Evolutionary conservation across 2,888 invertebrate genomes (phyloP).

Genomic region (Andrena camellia): DNA sequence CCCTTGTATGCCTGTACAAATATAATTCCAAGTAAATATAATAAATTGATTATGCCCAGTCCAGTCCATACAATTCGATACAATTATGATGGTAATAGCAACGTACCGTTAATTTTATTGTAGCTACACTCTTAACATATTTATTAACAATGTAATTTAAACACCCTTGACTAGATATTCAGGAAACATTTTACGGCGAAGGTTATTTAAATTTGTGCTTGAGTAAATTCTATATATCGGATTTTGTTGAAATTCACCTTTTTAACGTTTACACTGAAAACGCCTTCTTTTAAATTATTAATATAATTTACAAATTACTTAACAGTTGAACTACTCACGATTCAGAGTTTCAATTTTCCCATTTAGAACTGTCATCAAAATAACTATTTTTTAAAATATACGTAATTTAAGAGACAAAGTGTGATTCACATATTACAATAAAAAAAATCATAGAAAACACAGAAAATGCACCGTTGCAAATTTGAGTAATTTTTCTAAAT

Average conservation of each 20-base stretch:
- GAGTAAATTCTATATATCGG: background rate
- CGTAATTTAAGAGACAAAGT: too few relatives aligned
- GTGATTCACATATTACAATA: too few relatives aligned
- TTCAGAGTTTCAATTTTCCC: too few relatives aligned
- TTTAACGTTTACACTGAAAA: too few relatives aligned
- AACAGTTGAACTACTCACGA: too few relatives aligned
- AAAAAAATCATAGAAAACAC: too few relatives aligned
- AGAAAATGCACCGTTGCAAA: too few relatives aligned
- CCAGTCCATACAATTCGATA: background rate
- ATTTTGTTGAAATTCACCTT: background rate
- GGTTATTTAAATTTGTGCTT: background rate
- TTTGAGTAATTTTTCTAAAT: too few relatives aligned
- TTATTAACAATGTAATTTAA: background rate
- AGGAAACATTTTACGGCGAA: background rate
- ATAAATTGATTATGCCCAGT: conserved; percentile 12
- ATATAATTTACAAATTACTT: too few relatives aligned
- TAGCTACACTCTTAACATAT: background rate
- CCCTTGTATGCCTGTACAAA: conserved; percentile 1
- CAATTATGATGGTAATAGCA: background rate
- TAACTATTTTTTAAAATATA: too few relatives aligned
- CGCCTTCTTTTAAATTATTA: too few relatives aligned
- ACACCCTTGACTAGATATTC: background rate
- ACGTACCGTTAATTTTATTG: background rate
- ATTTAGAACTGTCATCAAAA: too few relatives aligned
- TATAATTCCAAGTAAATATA: conserved; percentile 22